Percentiles rank a stretch among this genome's conserved stretches.
Conservation (phyloP, 2,797 vertebrate genomes). For the Helostoma temminkii region DNA sequence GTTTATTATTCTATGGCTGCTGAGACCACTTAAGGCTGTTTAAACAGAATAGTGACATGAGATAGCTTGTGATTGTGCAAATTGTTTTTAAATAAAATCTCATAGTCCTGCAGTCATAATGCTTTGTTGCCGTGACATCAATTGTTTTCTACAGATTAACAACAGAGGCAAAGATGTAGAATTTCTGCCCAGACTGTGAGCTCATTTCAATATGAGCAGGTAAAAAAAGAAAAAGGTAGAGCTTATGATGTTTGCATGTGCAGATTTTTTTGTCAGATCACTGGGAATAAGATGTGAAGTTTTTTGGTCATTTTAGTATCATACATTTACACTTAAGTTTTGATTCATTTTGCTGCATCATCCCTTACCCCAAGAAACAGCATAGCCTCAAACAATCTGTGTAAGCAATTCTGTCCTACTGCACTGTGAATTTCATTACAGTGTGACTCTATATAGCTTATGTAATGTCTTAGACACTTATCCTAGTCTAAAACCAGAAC, state of each 20-base stretch:
- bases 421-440: constrained; percentile 40
- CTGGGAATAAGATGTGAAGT: not conserved
- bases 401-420: constrained; percentile 38
- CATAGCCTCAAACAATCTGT: constrained; percentile 34
- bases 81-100: constrained; percentile 39
- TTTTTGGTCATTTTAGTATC: constrained; percentile 26
- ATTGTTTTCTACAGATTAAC: constrained; percentile 19
- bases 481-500: constrained; percentile 50
- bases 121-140: constrained; percentile 6
- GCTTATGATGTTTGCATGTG: constrained; percentile 3
- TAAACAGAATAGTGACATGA: constrained; percentile 36
- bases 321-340: constrained; percentile 7
- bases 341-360: constrained; percentile 40
- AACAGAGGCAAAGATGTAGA: constrained; percentile 11
- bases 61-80: constrained; percentile 46
- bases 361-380: constrained; percentile 28
- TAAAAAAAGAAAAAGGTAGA: constrained; percentile 18
- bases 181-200: not conserved
- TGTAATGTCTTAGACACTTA: constrained; percentile 61
- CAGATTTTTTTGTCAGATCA: no score
- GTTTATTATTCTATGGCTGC: constrained; percentile 69
- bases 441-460: constrained; percentile 38
- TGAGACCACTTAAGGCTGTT: constrained; percentile 56
- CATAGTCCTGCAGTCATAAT: constrained; percentile 10
- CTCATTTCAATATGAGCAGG: constrained; percentile 8